Conservation (phyloP, 2,888 invertebrate genomes). For the Ormyrus rosae region DNA sequence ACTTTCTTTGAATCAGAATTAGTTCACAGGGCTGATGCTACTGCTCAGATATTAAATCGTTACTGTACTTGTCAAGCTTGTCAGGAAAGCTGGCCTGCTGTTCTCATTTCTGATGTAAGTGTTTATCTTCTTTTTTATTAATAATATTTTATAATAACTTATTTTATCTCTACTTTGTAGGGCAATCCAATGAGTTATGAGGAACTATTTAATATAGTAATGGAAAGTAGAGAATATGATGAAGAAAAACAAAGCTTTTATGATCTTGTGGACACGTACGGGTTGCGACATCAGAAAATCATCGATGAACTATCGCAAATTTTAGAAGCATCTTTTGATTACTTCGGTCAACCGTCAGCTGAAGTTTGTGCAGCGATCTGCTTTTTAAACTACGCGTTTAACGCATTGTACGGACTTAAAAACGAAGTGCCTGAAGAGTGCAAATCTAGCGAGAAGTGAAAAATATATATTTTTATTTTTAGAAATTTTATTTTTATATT, state of each 20-base stretch:
- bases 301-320: conserved; percentile 28
- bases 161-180: conserved; percentile 3
- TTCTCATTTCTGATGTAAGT: conserved; percentile 16
- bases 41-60: conserved; percentile 22
- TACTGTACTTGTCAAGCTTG: conserved; percentile 87
- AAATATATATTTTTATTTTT: neutral
- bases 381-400: conserved; percentile 8
- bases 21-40: conserved; percentile 75
- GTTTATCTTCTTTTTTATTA: neutral
- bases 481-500: neutral
- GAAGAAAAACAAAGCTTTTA: conserved; percentile 21
- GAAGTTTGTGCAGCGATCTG: conserved; percentile 23
- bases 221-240: conserved; percentile 10
- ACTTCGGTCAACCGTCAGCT: conserved; percentile 35
- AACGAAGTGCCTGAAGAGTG: conserved; percentile 10
- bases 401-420: conserved; percentile 26
- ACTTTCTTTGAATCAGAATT: conserved; percentile 33
- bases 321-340: conserved; percentile 17
- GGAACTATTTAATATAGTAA: conserved; percentile 1
- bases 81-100: conserved; percentile 80
- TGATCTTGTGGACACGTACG: conserved; percentile 7
- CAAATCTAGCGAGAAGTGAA: neutral
- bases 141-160: neutral
- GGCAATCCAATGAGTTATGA: conserved; percentile 1
- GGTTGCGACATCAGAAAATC: conserved; percentile 19